Conservation (phyloP, 1,140 invertebrate species). For the Drosophila sulfurigaster region DNA sequence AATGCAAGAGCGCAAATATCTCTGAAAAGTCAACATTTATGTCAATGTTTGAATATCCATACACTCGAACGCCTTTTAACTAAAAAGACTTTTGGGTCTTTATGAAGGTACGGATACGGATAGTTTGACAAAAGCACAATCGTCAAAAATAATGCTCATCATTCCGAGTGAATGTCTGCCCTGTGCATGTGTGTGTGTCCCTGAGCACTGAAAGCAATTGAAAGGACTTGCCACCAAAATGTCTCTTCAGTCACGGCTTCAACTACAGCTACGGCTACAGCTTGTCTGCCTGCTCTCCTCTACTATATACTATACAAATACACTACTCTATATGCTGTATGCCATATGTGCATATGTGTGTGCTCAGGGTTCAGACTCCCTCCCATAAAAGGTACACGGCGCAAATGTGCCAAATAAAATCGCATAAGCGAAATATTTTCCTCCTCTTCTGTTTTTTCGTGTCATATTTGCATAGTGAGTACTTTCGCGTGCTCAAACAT, state of each 20-base stretch:
- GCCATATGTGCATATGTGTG: not conserved
- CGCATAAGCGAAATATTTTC: constrained; percentile 1
- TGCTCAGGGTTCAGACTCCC: not conserved
- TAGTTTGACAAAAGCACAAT: constrained; percentile 5
- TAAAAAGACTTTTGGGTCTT: not conserved
- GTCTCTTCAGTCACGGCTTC: too few relatives aligned
- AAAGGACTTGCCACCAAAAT: constrained; percentile 1
- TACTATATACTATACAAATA: not conserved
- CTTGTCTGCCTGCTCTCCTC: not conserved
- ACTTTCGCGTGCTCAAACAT: not conserved
- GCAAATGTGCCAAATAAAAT: constrained; percentile 2
- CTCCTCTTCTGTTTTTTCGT: not conserved
- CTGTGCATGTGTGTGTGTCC: constrained; percentile 6
- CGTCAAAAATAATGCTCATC: constrained; percentile 1
- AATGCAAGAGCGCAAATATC: too few relatives aligned
- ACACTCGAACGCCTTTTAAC: not conserved
- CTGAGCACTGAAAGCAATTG: constrained; percentile 25
- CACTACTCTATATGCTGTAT: not conserved
- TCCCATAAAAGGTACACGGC: constrained; percentile 10
- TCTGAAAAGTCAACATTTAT: not conserved
- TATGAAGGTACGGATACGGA: constrained; percentile 1
- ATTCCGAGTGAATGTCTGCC: constrained; percentile 10
- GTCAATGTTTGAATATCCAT: not conserved
- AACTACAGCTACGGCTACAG: too few relatives aligned
- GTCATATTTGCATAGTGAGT: not conserved